Conservation (phyloP, 2,113 vertebrate genomes). For the Cercocebus atys region DNA sequence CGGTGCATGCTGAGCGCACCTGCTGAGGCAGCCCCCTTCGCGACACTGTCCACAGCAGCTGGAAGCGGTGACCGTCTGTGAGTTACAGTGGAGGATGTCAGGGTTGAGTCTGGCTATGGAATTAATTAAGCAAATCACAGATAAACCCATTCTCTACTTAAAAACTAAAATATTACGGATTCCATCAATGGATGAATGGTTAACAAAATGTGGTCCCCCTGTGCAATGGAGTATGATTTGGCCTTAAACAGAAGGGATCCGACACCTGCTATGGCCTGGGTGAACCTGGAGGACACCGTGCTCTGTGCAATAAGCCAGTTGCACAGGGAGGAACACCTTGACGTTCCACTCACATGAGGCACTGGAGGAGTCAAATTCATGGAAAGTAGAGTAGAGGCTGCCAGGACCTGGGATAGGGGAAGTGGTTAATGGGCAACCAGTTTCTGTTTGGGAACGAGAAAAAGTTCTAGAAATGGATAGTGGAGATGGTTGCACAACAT, state of each 20-base stretch:
- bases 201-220: too few relatives aligned
- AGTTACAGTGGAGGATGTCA: background rate
- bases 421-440: background rate
- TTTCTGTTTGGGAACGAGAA: background rate
- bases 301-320: background rate
- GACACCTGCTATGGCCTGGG: background rate
- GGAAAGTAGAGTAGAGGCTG: background rate
- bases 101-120: background rate
- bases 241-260: background rate
- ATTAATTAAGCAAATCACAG: background rate
- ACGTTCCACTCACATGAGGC: background rate
- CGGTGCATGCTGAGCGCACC: rapidly evolving
- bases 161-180: background rate
- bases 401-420: background rate
- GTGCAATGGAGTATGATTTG: background rate
- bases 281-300: background rate
- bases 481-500: background rate
- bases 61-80: background rate
- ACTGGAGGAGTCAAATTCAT: too few relatives aligned
- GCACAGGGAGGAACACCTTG: background rate
- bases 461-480: background rate
- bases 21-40: rapidly evolving
- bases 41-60: rapidly evolving
- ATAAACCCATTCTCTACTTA: background rate
- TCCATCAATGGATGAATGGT: too few relatives aligned